Evolutionary conservation across 2,888 invertebrate species (phyloP), one percentile per base, ranked within the genome.

Genomic region (Xestia ashworthii): DNA sequence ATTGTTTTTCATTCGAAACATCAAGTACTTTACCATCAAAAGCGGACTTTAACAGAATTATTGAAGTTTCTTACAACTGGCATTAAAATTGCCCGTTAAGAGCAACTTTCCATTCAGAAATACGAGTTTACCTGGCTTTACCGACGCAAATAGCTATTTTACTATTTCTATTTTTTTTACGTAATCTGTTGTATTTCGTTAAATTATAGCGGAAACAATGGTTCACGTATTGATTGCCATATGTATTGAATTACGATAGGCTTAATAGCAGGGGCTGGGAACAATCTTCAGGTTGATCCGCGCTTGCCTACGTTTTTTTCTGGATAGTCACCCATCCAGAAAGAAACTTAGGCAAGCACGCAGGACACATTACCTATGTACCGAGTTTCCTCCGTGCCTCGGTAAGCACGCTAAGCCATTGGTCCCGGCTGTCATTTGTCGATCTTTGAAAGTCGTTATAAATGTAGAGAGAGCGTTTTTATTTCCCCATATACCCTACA

Each of bases 31-130:
- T 78, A 25, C 22, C 73, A 76, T 82, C 81, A 80, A 88, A 84
- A 80, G 79, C 79, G 71, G 65, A 79, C 81, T 70, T 77, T 81
- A 84, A 81, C 74, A 79, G 78, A 87, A 87, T 85, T 86, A 83
- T 74, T 82, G 71, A 88, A 88, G 87, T 89, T 90, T 85, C 58
- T 90, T 90, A 88, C 81, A 88, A 85, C 84, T 76, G 85, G 80
- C 79, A 88, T 89, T 87, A 88, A 91, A 90, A 87, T 86, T 72
- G 73, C 80, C 80, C 76, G 82, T 86, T 89, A 88, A 86, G 76
- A 80, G 76, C 70, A 84, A 87, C 76, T 86, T 82, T 80, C 68
- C 41, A 70, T 69, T 72, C 25, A 48, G 19, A 76, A 85, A 82
- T 72, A 60, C 65, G 50, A 72, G 32, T 68, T 65, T n/a, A n/a